Percentiles rank a stretch among this genome's conserved stretches.
These are phyloP conservation scores for Drosophila lini DNA, from an alignment of 1,140 invertebrate species.

Conservation along the genomic window DNA sequence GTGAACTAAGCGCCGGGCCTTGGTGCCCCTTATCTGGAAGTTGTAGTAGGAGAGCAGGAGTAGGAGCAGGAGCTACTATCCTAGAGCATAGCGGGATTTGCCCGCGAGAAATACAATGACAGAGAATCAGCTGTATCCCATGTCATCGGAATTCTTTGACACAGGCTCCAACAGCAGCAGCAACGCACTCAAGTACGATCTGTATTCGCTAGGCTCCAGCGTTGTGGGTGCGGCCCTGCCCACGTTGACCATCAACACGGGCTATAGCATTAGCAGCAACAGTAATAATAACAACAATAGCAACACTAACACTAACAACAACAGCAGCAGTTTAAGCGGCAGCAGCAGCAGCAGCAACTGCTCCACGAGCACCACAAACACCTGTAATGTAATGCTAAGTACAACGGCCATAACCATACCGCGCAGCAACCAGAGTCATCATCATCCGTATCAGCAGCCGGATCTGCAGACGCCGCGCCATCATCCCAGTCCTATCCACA, in stretches of 20 bases:
- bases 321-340: slow-evolving; percentile 19
- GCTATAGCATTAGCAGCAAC: slow-evolving; percentile 36
- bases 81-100: slow-evolving; percentile 4
- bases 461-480: slow-evolving; percentile 57
- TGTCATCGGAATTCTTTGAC: slow-evolving; percentile 84
- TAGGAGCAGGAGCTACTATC: slow-evolving; percentile 4
- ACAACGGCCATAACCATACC: slow-evolving; percentile 82
- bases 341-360: slow-evolving; percentile 35
- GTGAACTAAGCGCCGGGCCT: slow-evolving; percentile 54
- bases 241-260: slow-evolving; percentile 66
- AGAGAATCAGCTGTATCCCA: slow-evolving; percentile 82
- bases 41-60: background rate
- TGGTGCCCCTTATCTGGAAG: slow-evolving; percentile 46
- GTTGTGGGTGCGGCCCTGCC: slow-evolving; percentile 63
- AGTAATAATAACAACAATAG: slow-evolving; percentile 35
- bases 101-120: slow-evolving; percentile 60
- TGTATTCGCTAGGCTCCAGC: slow-evolving; percentile 66
- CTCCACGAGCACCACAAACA: slow-evolving; percentile 59
- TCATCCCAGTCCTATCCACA: slow-evolving; percentile 66
- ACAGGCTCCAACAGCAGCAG: slow-evolving; percentile 82
- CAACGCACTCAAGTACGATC: slow-evolving; percentile 78
- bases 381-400: slow-evolving; percentile 79
- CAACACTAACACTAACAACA: slow-evolving; percentile 32
- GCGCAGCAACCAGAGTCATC: slow-evolving; percentile 79
- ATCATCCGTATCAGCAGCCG: slow-evolving; percentile 64